phyloP scores from a whole-genome alignment of 2,797 vertebrate genomes.

The Callimico goeldii region DNA sequence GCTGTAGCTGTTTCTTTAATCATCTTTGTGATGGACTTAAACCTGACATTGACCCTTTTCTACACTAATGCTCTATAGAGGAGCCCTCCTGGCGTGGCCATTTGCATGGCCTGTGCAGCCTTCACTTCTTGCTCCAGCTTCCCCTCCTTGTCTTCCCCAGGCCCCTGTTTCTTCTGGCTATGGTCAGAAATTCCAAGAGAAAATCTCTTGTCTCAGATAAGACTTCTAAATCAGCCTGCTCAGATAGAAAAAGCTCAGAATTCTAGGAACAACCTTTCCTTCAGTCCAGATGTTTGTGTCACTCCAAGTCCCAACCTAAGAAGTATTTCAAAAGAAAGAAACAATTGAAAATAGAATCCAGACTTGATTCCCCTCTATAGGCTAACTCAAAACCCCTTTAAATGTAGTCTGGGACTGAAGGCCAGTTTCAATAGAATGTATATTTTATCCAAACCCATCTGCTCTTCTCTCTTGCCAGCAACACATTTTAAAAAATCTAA shows the following conservation, averaged over 20 bases:
- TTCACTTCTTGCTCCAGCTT: neutral
- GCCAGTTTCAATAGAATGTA: constrained; percentile 67
- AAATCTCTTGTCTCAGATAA: neutral
- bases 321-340: constrained; percentile 47
- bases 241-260: constrained; percentile 20
- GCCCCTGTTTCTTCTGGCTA: neutral
- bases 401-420: constrained; percentile 55
- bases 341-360: constrained; percentile 49
- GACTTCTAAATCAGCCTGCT: constrained; percentile 39
- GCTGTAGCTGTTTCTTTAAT: neutral
- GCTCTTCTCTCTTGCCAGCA: constrained; percentile 75
- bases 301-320: constrained; percentile 3
- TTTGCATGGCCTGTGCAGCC: neutral
- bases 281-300: constrained; percentile 55
- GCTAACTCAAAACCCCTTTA: constrained; percentile 53
- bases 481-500: constrained; percentile 73
- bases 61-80: neutral
- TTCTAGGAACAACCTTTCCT: constrained; percentile 30
- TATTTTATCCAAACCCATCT: constrained; percentile 66
- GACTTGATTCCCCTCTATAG: constrained; percentile 42
- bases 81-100: neutral
- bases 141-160: neutral
- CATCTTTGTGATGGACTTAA: neutral
- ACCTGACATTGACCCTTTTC: neutral
- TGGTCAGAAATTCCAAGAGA: constrained; percentile 12